Percentiles rank a stretch among this genome's conserved stretches.
phyloP scores from a whole-genome alignment of 2,113 vertebrate species.

The Marmota monax region DNA sequence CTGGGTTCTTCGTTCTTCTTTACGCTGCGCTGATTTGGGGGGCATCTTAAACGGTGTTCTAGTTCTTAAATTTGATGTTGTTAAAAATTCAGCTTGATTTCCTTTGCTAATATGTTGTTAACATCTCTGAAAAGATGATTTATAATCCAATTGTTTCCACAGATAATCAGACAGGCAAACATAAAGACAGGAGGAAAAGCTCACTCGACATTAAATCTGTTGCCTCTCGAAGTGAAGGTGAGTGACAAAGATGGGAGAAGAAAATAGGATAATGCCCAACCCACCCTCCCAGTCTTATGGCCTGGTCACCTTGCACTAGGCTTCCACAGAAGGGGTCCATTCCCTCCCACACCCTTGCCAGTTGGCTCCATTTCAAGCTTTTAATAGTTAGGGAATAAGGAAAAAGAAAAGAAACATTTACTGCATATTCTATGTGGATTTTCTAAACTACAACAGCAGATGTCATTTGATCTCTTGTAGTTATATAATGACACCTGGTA shows the following conservation, averaged over 20 bases:
- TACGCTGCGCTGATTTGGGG: not conserved
- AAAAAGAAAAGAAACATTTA: not conserved
- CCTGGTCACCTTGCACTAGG: too few relatives aligned
- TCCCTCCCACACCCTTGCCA: not conserved
- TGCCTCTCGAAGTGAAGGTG: conserved; percentile 95
- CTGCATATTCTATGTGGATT: accelerated
- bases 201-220: conserved; percentile 94
- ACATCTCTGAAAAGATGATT: not conserved
- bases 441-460: not conserved
- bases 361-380: not conserved
- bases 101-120: not conserved
- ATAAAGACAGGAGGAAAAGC: conserved; percentile 97
- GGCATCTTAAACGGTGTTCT: not conserved
- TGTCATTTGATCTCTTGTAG: not conserved
- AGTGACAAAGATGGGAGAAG: conserved; percentile 70
- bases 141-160: conserved; percentile 76
- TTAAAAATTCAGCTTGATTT: not conserved
- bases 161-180: conserved; percentile 94
- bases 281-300: accelerated
- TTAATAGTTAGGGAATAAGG: not conserved
- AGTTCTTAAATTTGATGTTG: not conserved
- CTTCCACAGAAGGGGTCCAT: too few relatives aligned
- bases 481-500: not conserved
- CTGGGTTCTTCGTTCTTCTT: not conserved
- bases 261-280: not conserved